These are phyloP conservation scores for Oreotrochilus melanogaster DNA, from an alignment of 2,113 vertebrate species.

Conservation along the genomic window DNA sequence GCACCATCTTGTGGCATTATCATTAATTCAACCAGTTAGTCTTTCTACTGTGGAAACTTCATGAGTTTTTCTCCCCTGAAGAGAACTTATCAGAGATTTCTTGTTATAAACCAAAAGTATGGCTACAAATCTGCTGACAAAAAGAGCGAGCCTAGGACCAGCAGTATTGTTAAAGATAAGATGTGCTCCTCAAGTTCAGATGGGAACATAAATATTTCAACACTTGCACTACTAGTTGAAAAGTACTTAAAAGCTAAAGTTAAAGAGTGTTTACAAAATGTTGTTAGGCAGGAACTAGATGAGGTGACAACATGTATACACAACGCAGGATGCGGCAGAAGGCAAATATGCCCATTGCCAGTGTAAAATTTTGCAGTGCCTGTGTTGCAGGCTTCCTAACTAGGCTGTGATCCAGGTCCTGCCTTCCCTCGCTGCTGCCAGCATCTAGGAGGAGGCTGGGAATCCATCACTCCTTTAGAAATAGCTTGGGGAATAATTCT, in stretches of 20 bases:
- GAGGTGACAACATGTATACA: accelerated
- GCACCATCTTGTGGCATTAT: conserved; percentile 57
- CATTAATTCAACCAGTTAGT: background rate
- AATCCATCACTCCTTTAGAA: background rate
- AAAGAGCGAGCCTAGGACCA: background rate
- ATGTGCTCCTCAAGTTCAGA: background rate
- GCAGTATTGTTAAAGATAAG: background rate
- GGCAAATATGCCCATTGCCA: accelerated
- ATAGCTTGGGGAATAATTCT: background rate
- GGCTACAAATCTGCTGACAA: background rate
- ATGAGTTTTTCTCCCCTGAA: background rate
- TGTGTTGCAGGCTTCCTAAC: background rate
- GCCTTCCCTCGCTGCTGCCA: background rate
- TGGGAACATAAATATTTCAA: background rate
- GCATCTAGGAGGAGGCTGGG: background rate
- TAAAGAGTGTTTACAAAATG: background rate
- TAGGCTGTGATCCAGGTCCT: background rate
- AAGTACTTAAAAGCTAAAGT: background rate
- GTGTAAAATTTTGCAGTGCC: background rate
- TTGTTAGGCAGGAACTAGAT: background rate
- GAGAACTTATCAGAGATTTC: background rate
- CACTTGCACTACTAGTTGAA: background rate
- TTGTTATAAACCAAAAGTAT: background rate
- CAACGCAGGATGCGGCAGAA: background rate
- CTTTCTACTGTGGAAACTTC: background rate